phyloP scores from a whole-genome alignment of 2,888 invertebrate genomes.

The Synanthedon myopaeformis region DNA sequence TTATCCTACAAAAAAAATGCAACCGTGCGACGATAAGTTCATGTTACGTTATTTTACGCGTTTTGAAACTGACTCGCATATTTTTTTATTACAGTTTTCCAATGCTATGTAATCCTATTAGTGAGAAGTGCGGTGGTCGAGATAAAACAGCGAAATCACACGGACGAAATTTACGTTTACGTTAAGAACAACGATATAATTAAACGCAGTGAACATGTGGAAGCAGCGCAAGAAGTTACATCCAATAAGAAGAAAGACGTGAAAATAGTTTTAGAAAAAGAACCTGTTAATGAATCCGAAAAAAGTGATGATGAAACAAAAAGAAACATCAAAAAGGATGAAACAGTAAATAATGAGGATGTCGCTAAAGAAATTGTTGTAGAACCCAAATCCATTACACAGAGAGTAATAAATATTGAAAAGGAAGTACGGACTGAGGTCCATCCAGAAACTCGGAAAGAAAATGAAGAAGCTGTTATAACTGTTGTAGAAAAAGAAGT shows the following conservation, averaged over 20 bases:
- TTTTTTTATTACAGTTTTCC: slow-evolving; percentile 31
- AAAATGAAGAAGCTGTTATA: neutral
- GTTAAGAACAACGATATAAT: slow-evolving; percentile 5
- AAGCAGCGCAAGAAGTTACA: no score
- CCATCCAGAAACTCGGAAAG: no score
- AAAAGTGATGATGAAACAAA: neutral
- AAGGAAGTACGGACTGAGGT: neutral
- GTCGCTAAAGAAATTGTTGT: neutral
- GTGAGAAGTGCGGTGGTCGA: slow-evolving; percentile 41
- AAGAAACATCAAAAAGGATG: neutral
- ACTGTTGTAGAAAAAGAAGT: neutral
- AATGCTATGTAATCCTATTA: slow-evolving; percentile 35
- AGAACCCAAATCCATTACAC: neutral
- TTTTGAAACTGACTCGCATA: neutral
- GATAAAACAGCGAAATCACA: slow-evolving; percentile 20
- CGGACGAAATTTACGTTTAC: slow-evolving; percentile 7
- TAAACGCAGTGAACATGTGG: neutral
- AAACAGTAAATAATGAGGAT: neutral
- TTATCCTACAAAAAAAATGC: no score
- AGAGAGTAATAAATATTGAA: neutral
- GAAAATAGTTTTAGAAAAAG: no score
- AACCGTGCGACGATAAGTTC: no score
- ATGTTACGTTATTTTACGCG: no score
- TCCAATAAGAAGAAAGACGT: no score
- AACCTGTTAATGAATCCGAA: no score